Percentiles rank a stretch among this genome's conserved stretches.
These are phyloP conservation scores for Himalopsyche tibetana DNA, from an alignment of 2,888 invertebrate genomes.

Conservation along the genomic window DNA sequence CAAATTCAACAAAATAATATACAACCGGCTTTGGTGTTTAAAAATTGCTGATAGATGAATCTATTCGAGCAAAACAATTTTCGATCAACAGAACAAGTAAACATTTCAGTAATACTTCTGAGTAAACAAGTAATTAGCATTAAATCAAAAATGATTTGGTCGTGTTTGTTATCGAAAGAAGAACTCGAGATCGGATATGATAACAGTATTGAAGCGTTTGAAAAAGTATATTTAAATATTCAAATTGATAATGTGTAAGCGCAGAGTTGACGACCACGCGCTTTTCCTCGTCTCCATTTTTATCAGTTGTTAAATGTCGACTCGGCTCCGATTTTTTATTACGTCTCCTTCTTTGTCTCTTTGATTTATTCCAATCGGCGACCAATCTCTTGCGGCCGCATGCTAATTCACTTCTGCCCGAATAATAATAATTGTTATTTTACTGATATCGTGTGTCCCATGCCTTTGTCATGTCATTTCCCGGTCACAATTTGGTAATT, in stretches of 20 bases:
- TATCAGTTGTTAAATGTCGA: constrained; percentile 40
- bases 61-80: too few relatives aligned
- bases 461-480: not conserved
- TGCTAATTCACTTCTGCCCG: constrained; percentile 24
- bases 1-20: too few relatives aligned
- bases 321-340: constrained; percentile 42
- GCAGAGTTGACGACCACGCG: not conserved
- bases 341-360: constrained; percentile 32
- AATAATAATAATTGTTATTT: constrained; percentile 17
- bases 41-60: too few relatives aligned
- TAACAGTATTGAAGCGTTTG: too few relatives aligned
- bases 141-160: too few relatives aligned
- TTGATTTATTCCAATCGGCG: constrained; percentile 38
- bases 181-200: too few relatives aligned
- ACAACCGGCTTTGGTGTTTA: too few relatives aligned
- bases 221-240: too few relatives aligned
- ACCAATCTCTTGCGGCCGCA: constrained; percentile 42
- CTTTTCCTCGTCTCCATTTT: constrained; percentile 13
- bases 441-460: not conserved
- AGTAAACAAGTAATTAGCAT: too few relatives aligned
- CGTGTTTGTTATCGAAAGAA: too few relatives aligned
- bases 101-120: too few relatives aligned
- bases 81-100: too few relatives aligned
- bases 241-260: not conserved
- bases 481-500: not conserved